phyloP scores from a whole-genome alignment of 2,113 vertebrate genomes.

The Labrus mixtus region DNA sequence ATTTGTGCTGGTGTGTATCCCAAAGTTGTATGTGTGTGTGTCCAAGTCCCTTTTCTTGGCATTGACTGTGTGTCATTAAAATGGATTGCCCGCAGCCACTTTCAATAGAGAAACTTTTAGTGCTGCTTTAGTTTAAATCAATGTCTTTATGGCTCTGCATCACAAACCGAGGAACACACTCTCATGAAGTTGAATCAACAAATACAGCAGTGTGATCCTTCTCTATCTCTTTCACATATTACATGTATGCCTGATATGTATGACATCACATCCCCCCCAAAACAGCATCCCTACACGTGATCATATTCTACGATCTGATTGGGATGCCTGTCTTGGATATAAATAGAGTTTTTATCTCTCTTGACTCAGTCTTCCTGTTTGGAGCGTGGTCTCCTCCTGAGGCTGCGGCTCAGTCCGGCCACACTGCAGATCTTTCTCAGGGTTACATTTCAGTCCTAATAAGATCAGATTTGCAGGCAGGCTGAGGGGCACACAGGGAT shows the following conservation, averaged over 20 bases:
- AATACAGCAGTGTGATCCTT: no score
- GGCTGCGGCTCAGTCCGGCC: constrained; percentile 21
- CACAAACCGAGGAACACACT: not conserved
- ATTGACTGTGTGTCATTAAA: constrained; percentile 29
- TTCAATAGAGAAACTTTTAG: not conserved
- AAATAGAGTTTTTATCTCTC: constrained; percentile 60
- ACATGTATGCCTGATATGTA: not conserved
- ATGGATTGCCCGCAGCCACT: constrained; percentile 15
- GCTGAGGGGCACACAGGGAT: constrained; percentile 18
- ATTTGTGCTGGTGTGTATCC: constrained; percentile 30
- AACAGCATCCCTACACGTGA: not conserved
- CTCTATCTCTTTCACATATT: not conserved
- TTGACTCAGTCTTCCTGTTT: constrained; percentile 58
- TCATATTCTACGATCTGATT: constrained; percentile 25
- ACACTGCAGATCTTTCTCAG: constrained; percentile 33
- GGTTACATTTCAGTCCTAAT: constrained; percentile 24
- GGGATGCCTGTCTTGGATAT: constrained; percentile 22
- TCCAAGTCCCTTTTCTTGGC: not conserved
- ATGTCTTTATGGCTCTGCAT: not conserved
- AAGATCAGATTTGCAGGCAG: constrained; percentile 30
- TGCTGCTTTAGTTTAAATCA: constrained; percentile 24
- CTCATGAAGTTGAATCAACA: not conserved
- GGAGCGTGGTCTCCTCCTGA: constrained; percentile 21
- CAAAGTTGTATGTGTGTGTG: constrained; percentile 19
- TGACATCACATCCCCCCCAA: not conserved